Evolutionary conservation across 1,140 invertebrate genomes (phyloP), one percentile per base, ranked within the genome.

Genomic region (Saccostrea cuccullata): DNA sequence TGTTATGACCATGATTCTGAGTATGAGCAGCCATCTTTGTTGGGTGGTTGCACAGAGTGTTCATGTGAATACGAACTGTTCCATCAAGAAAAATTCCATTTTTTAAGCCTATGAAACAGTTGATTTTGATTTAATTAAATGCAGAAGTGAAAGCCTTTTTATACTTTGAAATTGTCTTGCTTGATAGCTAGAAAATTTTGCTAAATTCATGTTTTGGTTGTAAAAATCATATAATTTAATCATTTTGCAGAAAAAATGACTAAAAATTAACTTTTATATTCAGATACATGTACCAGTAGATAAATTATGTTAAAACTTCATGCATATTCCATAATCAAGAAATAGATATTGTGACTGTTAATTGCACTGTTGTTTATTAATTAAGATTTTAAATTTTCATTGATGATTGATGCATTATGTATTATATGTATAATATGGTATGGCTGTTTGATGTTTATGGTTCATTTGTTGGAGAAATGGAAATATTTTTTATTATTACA

Each of bases 41-140:
- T 77, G 70, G 70, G 12, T 77, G 70, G 70, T 30, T 77, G 26
- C 11, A 12, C 26, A 26, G 47, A 47, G 26, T 77, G 70, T 77
- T 77, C 70, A 77, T 77, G 30, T 77, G 70, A 77, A 77, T 77
- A 77, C 70, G 26, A 77, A 77, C 12, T 77, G 70, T 77, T 77
- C 70, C 70, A 77, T 77, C 70, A 77, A 26, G 23, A 30, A 77
- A 30, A 77, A 77, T 77, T 77, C 70, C 70, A 77, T 77, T 77
- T 77, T 77, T 77, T 77, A 64, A 64, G 17, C 17, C 17, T 64
- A 20, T 20, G 17, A 64, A 64, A 64, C n/a, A 20, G 58, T 64
- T 20, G 58, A 64, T 64, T 64, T 64, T 64, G 58, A 64, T 64
- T 64, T 20, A 64, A 64, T 5, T 64, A 20, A 64, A 20, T 47